Conservation (phyloP, 2,113 vertebrate genomes). For the Dolichotis patagonum region DNA sequence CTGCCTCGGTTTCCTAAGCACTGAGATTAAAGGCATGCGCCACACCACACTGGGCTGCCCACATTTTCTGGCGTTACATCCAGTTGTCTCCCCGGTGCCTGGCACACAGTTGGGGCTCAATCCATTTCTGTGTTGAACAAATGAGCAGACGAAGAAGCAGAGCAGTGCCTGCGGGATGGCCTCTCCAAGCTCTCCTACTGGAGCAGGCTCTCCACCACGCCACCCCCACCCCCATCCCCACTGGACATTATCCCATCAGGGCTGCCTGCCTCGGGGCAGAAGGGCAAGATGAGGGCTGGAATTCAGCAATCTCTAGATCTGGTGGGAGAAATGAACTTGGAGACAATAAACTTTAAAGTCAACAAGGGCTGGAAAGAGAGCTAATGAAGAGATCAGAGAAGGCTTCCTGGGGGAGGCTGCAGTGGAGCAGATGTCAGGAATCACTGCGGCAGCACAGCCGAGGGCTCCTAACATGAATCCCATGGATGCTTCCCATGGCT, state of each 20-base stretch:
- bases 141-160: background rate
- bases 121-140: background rate
- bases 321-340: background rate
- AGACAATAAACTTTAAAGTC: background rate
- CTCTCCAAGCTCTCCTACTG: background rate
- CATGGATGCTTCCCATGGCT: background rate
- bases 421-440: background rate
- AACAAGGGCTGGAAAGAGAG: background rate
- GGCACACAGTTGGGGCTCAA: background rate
- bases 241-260: background rate
- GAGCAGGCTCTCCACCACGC: background rate
- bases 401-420: conserved; percentile 9
- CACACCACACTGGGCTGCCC: background rate
- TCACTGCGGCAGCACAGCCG: background rate
- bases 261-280: background rate
- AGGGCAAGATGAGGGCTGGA: background rate
- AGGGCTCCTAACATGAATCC: background rate
- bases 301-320: background rate
- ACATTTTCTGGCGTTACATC: background rate
- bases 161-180: background rate
- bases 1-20: background rate
- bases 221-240: background rate
- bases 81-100: background rate
- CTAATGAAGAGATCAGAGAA: background rate
- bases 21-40: background rate